phyloP scores from a whole-genome alignment of 1,140 invertebrate genomes.

The Steinernema khuongi region DNA sequence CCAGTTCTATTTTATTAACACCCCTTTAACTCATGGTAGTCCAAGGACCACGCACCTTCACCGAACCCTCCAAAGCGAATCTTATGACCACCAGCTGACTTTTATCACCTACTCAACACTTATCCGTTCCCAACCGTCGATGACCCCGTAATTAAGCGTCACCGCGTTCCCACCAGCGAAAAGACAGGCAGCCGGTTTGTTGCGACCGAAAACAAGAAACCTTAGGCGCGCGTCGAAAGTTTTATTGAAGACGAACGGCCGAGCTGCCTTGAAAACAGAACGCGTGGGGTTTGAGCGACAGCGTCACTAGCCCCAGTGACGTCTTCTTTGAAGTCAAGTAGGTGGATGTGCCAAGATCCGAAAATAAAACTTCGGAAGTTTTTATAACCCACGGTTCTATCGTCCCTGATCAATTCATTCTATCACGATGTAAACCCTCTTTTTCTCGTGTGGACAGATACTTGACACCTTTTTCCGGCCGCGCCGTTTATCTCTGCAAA shows the following conservation, averaged over 20 bases:
- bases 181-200: not conserved
- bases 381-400: not conserved
- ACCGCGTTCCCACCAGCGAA: not conserved
- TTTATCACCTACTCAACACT: no score
- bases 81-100: no score
- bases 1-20: no score
- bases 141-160: not conserved
- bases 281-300: constrained; percentile 7
- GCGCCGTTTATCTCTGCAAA: not conserved
- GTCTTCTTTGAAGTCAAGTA: not conserved
- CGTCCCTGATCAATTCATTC: not conserved
- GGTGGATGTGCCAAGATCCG: no score
- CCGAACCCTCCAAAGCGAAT: no score
- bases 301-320: not conserved
- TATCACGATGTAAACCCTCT: not conserved
- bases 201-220: not conserved
- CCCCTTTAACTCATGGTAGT: no score
- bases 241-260: not conserved
- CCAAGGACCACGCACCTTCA: no score
- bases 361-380: not conserved
- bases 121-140: no score
- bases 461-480: constrained; percentile 6
- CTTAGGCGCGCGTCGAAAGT: not conserved
- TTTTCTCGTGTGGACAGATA: not conserved
- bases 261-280: constrained; percentile 1